These are phyloP conservation scores for Sebastes variabilis DNA, from an alignment of 2,797 vertebrate genomes.

Conservation along the genomic window DNA sequence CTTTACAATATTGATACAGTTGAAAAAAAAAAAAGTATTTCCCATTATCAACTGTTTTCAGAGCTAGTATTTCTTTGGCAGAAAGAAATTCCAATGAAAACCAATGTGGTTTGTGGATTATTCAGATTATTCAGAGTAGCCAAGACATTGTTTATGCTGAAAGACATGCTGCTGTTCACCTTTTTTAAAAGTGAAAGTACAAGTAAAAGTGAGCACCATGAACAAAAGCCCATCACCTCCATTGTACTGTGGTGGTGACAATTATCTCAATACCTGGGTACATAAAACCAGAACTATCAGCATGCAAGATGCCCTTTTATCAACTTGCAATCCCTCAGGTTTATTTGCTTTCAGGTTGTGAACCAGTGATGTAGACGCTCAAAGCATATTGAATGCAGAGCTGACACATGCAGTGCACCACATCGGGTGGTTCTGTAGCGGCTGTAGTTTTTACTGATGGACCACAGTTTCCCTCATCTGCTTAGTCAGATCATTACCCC, in stretches of 20 bases:
- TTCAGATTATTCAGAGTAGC: background rate
- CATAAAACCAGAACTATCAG: background rate
- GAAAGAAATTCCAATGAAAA: background rate
- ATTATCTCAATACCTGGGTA: background rate
- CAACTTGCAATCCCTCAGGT: background rate
- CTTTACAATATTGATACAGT: background rate
- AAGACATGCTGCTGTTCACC: background rate
- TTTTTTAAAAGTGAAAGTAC: background rate
- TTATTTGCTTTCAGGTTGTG: background rate
- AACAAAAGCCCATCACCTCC: background rate
- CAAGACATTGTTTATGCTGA: background rate
- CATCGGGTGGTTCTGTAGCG: slow-evolving; percentile 22
- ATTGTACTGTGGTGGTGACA: background rate
- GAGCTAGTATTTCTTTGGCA: background rate
- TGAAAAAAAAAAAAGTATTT: background rate
- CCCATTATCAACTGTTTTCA: background rate
- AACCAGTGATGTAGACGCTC: background rate
- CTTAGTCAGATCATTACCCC: slow-evolving; percentile 43
- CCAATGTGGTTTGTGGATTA: background rate
- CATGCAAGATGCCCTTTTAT: background rate
- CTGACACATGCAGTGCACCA: background rate
- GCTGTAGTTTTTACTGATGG: slow-evolving; percentile 23
- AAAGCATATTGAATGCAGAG: background rate
- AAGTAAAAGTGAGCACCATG: background rate
- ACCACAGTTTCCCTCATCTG: slow-evolving; percentile 31